Conservation (phyloP, 2,797 vertebrate genomes). For the Neosilurus hyrtlii region DNA sequence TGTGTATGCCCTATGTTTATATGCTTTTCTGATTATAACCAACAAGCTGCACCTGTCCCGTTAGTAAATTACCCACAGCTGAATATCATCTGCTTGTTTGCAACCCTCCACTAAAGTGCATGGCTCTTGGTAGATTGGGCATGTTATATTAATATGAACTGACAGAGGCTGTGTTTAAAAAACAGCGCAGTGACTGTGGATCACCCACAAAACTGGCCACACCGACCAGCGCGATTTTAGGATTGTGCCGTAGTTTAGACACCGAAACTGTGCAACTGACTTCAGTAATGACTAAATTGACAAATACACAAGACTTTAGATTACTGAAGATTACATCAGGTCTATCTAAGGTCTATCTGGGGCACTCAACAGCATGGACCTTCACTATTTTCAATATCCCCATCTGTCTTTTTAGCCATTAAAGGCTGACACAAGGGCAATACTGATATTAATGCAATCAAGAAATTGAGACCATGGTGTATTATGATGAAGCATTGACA, state of each 20-base stretch:
- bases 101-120: too few species aligned
- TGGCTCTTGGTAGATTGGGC: too few species aligned
- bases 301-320: constrained; percentile 4
- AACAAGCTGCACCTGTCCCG: too few species aligned
- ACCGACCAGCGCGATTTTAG: too few species aligned
- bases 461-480: constrained; percentile 26
- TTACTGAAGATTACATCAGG: constrained; percentile 26
- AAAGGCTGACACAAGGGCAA: constrained; percentile 36
- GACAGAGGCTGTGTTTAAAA: too few species aligned
- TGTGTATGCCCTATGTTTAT: too few species aligned
- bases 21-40: too few species aligned
- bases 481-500: constrained; percentile 11
- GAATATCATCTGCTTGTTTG: too few species aligned
- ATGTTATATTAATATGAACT: too few species aligned
- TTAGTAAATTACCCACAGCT: too few species aligned
- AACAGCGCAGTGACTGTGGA: too few species aligned
- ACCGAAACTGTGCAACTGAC: not conserved
- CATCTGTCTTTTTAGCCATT: constrained; percentile 20
- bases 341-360: constrained; percentile 19
- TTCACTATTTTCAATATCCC: not conserved
- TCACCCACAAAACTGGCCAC: too few species aligned
- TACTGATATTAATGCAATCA: constrained; percentile 44
- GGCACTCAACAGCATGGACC: constrained; percentile 2
- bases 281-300: not conserved
- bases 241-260: not conserved